These are phyloP conservation scores for Dendrocincla fuliginosa DNA, from an alignment of 2,797 vertebrate genomes.

Conservation along the genomic window DNA sequence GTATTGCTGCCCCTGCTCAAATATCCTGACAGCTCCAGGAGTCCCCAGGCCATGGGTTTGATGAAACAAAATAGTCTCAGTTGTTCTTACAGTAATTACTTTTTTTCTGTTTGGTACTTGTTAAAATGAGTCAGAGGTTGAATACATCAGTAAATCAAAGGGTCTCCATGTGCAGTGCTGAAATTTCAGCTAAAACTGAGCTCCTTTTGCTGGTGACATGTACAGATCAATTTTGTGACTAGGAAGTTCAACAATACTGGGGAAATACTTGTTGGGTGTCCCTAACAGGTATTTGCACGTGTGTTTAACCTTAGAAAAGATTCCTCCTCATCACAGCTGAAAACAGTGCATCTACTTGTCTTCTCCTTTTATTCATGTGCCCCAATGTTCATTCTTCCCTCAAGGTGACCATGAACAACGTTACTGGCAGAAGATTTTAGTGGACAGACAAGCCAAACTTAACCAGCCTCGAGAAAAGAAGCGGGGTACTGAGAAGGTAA, in stretches of 20 bases:
- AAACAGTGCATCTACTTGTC: neutral
- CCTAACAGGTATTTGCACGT: neutral
- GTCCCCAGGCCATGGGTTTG: neutral
- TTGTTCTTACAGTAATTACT: neutral
- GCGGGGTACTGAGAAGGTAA: constrained; percentile 93
- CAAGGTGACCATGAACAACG: constrained; percentile 92
- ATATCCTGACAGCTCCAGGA: neutral
- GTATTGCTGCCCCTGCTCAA: accelerated
- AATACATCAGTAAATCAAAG: neutral
- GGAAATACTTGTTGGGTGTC: neutral
- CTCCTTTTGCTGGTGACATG: neutral
- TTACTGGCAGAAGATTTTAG: constrained; percentile 99
- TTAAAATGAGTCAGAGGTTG: neutral
- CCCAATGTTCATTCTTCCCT: neutral
- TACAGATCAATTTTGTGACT: neutral
- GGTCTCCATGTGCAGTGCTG: accelerated
- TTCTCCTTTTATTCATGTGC: accelerated
- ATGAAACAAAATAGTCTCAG: neutral
- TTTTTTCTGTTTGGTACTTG: neutral
- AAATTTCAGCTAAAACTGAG: neutral
- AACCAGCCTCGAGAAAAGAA: constrained; percentile 97
- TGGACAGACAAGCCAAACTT: constrained; percentile 95
- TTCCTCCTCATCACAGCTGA: neutral
- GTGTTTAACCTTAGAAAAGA: neutral
- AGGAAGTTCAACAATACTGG: neutral